phyloP scores from a whole-genome alignment of 2,113 vertebrate genomes.

The Corapipo altera region DNA sequence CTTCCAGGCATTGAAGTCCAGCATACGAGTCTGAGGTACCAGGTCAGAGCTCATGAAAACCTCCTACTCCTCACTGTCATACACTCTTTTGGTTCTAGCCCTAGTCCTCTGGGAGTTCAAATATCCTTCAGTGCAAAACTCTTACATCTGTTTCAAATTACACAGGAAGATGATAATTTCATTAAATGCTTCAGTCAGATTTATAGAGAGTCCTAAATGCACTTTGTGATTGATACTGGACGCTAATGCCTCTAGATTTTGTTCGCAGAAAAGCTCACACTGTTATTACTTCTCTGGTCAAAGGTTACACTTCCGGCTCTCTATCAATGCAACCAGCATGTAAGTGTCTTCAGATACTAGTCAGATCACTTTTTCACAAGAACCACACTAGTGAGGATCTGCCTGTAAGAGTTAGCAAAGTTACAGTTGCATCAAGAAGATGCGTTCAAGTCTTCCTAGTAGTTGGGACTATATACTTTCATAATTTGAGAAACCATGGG shows the following conservation, averaged over 20 bases:
- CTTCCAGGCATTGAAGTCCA: neutral
- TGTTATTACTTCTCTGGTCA: constrained; percentile 72
- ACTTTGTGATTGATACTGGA: constrained; percentile 65
- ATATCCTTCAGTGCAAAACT: neutral
- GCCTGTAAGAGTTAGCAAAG: constrained; percentile 35
- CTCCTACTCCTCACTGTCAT: neutral
- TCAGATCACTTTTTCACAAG: constrained; percentile 62
- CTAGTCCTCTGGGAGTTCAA: neutral
- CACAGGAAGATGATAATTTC: constrained; percentile 72
- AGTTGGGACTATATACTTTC: neutral
- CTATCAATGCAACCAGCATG: constrained; percentile 50
- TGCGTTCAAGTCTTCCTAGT: neutral
- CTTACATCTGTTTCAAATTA: constrained; percentile 67
- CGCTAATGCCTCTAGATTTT: constrained; percentile 69
- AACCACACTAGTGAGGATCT: neutral
- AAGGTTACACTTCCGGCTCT: constrained; percentile 77
- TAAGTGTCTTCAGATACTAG: constrained; percentile 70
- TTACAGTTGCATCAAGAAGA: constrained; percentile 3
- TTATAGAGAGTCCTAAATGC: constrained; percentile 69
- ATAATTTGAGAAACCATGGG: neutral
- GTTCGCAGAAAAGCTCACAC: constrained; percentile 54
- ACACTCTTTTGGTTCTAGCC: neutral
- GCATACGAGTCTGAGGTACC: neutral
- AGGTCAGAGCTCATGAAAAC: neutral
- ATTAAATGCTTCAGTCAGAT: constrained; percentile 70